These are phyloP conservation scores for Drosophila rhopaloa DNA, from an alignment of 1,140 invertebrate genomes.

Conservation along the genomic window DNA sequence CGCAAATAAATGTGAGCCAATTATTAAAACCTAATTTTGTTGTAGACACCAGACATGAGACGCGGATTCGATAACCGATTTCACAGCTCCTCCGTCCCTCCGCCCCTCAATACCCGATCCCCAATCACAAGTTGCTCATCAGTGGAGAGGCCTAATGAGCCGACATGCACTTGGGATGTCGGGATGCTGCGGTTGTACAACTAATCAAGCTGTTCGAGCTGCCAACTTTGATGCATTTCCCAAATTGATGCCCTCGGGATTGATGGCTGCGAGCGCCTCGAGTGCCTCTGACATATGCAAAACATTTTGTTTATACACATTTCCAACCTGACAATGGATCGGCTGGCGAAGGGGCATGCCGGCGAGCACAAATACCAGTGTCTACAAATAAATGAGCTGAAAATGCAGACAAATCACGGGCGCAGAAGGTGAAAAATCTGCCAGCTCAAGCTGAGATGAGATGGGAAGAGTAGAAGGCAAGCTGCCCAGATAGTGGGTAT, in stretches of 20 bases:
- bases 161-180: constrained; percentile 66
- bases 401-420: constrained; percentile 74
- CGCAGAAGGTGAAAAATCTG: constrained; percentile 63
- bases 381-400: constrained; percentile 67
- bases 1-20: constrained; percentile 77
- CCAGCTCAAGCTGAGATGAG: constrained; percentile 26
- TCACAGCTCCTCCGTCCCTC: constrained; percentile 51
- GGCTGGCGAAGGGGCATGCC: not conserved
- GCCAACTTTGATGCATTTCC: constrained; percentile 80
- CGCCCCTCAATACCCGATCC: not conserved
- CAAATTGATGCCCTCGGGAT: constrained; percentile 65
- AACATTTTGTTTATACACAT: constrained; percentile 69
- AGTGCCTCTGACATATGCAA: constrained; percentile 74
- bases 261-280: constrained; percentile 56
- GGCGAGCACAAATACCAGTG: constrained; percentile 3
- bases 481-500: not conserved
- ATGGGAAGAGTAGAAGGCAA: not conserved
- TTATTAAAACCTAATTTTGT: constrained; percentile 77
- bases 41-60: constrained; percentile 45
- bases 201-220: constrained; percentile 80
- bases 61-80: constrained; percentile 57
- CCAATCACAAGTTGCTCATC: constrained; percentile 39
- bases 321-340: constrained; percentile 34
- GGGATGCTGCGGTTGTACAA: constrained; percentile 51
- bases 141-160: constrained; percentile 69